Base-by-base conservation (phyloP, 2,888 invertebrate genomes). In the Idaea aversata region DNA sequence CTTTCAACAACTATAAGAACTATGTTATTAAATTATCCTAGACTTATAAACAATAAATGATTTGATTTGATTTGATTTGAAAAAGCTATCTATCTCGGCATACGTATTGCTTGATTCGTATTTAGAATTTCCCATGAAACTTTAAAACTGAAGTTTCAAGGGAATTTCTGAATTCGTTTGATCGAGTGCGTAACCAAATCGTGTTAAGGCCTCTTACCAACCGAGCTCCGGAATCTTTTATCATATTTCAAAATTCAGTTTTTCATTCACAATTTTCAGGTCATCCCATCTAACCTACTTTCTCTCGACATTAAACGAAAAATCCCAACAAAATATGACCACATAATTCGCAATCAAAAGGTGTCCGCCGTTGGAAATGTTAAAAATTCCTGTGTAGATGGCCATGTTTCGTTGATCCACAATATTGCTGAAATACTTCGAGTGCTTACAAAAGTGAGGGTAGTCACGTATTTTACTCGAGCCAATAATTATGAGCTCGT, bases 381-480 rank as follows among this genome's bases (percentile, higher is more conserved):
- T 66, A 75, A 78, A 74, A 75, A 72, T 76, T 64, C 69, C 70
- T 67, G 66, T 69, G 61, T 72, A 66, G 67, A 75, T 75, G 67
- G 67, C 68, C 71, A 77, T 78, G 67, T 71, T 67, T 69, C 64
- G 71, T 69, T 63, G 66, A 67, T 72, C 72, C 47, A 65, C 65
- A 65, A 68, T 70, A 76, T 79, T 76, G 73, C 74, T 71, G 61
- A 71, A 74, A 77, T 79, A 77, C 75, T 65, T 72, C 64, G 66
- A 70, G 69, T 65, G 67, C 66, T 67, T 66, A 7, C 47, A 57
- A 65, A 67, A 65, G 60, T 47, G 69, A 59, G 63, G 67, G 58
- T 15, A 15, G 58, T 58, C 58, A 58, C 58, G 58, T 58, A 58
- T 58, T 16, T 7, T 5, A 16, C 58, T 13, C 3, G 58, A 15